Conservation (phyloP, 2,888 invertebrate species). For the Argyresthia goedartella region DNA sequence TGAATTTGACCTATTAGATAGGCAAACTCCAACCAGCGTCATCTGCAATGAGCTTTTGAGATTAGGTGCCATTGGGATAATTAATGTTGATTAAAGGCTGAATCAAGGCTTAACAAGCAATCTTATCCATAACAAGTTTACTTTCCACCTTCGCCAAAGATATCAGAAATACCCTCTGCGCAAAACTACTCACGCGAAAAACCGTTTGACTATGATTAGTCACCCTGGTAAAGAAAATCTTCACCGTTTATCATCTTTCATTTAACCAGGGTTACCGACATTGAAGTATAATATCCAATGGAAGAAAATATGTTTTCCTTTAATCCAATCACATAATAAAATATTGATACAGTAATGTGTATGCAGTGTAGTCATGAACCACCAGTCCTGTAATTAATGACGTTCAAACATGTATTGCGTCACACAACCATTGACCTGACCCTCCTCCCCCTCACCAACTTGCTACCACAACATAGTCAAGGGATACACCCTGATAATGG, state of each 20-base stretch:
- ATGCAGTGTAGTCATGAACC: slow-evolving; percentile 14
- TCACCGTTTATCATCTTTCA: background rate
- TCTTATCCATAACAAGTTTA: too few relatives aligned
- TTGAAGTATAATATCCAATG: too few relatives aligned
- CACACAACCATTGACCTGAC: background rate
- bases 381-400: slow-evolving; percentile 1
- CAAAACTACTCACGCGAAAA: slow-evolving; percentile 44
- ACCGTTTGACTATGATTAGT: slow-evolving; percentile 47
- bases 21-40: too few relatives aligned
- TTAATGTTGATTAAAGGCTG: too few relatives aligned
- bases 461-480: background rate
- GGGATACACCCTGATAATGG: background rate
- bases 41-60: too few relatives aligned
- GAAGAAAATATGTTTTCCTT: too few relatives aligned
- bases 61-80: too few relatives aligned
- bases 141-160: slow-evolving; percentile 32
- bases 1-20: too few relatives aligned
- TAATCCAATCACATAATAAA: slow-evolving; percentile 6
- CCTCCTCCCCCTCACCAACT: background rate
- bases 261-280: too few relatives aligned
- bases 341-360: slow-evolving; percentile 30
- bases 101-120: too few relatives aligned
- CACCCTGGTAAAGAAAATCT: background rate
- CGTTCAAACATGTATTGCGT: slow-evolving; percentile 1
- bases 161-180: slow-evolving; percentile 22